These are phyloP conservation scores for Temnopleurus reevesii DNA, from an alignment of 53 echinoderm and acorn worm genomes.

Conservation along the genomic window DNA sequence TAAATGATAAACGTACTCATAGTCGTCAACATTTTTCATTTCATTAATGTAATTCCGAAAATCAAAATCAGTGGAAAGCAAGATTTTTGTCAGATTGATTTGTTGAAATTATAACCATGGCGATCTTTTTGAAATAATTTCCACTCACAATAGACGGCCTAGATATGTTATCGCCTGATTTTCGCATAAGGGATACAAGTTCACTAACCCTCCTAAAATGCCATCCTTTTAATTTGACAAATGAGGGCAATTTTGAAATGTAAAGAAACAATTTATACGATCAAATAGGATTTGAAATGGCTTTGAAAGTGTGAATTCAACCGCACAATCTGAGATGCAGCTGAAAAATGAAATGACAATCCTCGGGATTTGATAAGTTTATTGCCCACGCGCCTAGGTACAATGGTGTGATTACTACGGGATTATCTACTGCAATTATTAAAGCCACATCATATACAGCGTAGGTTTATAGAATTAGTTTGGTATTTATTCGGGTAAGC, in stretches of 20 bases:
- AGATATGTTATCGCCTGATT: conserved; percentile 4
- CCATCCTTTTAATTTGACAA: conserved; percentile 51
- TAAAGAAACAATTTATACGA: conserved; percentile 45
- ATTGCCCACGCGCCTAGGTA: background rate
- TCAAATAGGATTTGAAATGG: conserved; percentile 18
- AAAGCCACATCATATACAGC: background rate
- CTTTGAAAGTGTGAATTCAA: conserved; percentile 18
- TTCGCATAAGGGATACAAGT: background rate
- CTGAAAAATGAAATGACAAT: conserved; percentile 11
- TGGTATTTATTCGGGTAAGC: background rate
- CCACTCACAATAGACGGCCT: background rate
- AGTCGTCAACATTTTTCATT: too few species aligned
- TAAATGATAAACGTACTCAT: too few species aligned
- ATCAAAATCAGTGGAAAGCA: too few species aligned
- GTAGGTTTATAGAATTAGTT: background rate
- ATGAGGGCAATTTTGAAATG: conserved; percentile 34
- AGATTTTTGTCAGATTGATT: background rate
- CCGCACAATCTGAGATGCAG: conserved; percentile 25
- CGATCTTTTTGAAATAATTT: background rate
- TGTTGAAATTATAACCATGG: background rate
- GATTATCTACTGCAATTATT: background rate
- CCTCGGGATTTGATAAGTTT: background rate
- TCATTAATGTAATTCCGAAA: too few species aligned
- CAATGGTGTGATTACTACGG: background rate
- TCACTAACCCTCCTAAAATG: background rate